Evolutionary conservation across 2,888 invertebrate genomes (phyloP).

Genomic region (Pemphredon lugubris): DNA sequence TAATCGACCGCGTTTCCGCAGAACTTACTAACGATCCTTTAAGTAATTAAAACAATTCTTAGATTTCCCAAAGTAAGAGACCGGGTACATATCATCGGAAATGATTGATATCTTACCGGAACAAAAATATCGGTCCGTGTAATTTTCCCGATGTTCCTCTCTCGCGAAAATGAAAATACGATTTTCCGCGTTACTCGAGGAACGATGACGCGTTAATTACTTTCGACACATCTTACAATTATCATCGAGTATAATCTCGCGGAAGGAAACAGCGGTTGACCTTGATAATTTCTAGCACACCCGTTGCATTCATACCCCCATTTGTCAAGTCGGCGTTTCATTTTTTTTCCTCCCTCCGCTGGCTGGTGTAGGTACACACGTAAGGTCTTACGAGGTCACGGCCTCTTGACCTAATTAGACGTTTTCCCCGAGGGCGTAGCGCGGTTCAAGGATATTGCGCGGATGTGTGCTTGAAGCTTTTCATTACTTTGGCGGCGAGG

Average conservation of each 20-base stretch:
- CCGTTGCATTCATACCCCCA: not conserved
- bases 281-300: not conserved
- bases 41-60: too few species aligned
- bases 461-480: conserved; percentile 39
- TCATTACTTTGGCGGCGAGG: conserved; percentile 43
- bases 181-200: not conserved
- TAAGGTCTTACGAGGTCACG: conserved; percentile 36
- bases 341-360: not conserved
- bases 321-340: not conserved
- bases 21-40: conserved; percentile 47
- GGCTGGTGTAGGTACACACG: conserved; percentile 6
- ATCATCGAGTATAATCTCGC: too few species aligned
- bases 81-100: too few species aligned
- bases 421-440: conserved; percentile 33
- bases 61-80: too few species aligned
- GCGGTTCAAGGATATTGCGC: conserved; percentile 45
- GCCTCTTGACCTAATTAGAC: conserved; percentile 56
- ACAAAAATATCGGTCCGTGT: not conserved
- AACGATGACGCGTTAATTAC: too few species aligned
- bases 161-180: not conserved
- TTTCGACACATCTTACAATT: too few species aligned
- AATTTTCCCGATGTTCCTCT: not conserved
- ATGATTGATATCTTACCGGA: not conserved
- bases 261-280: not conserved
- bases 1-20: conserved; percentile 50